Evolutionary conservation across 2,888 invertebrate species (phyloP), one percentile per base, ranked within the genome.

Genomic region (Hypena proboscidalis): DNA sequence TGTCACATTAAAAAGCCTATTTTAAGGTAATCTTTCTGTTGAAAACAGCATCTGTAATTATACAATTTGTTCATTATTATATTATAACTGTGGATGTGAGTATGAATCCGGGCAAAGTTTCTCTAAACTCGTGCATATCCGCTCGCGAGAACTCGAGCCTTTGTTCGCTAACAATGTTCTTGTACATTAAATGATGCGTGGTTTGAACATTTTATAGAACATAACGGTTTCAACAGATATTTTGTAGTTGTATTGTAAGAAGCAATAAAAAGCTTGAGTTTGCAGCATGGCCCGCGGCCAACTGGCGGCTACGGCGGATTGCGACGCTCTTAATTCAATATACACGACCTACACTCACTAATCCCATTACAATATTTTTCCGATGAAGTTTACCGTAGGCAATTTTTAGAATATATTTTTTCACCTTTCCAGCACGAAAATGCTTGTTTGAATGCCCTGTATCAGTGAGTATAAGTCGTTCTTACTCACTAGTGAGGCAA

Each of bases 281-380:
- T 52, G 55, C 46, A 61, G 47, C 52, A 72, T 80, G 80, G 80
- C 79, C 61, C 33, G 35, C 55, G 58, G 80, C 80, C 80, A 81
- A 77, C 72, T 74, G 74, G 66, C 67, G 72, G 62, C 66, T 55
- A 59, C 66, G 48, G 48, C 61, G 62, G 66, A 70, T 76, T 71
- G 72, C 70, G 61, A 60, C 68, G 49, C 64, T 58, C 59, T 58
- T 63, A 50, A 63, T 64, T 58, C 68, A 61, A 70, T 55, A 54
- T 62, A 59, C 55, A 49, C 55, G 48, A 43, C 50, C 44, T 58
- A 67, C 57, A 60, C 58, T 57, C 56, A 63, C 61, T 63, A 63
- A 67, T 58, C 56, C 57, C 37, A 54, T 53, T 57, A 45, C 27
- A 53, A 47, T 36, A 44, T 58, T 58, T 58, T 56, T 9, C 4